Conservation (phyloP, 2,888 invertebrate species). For the Tillus elongatus region DNA sequence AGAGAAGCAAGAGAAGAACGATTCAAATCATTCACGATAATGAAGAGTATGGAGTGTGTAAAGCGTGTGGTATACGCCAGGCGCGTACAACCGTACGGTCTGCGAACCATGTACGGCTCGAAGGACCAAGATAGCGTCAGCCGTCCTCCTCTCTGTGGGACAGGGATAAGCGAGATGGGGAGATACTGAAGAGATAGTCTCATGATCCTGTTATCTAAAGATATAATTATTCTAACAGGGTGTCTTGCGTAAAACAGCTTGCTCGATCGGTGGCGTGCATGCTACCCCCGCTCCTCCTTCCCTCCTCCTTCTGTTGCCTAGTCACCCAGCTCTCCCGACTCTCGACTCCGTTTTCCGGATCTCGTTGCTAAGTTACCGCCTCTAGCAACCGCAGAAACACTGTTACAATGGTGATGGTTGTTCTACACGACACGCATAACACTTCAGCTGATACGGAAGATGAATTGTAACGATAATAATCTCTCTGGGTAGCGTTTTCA, state of each 20-base stretch:
- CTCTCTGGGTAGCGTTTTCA: background rate
- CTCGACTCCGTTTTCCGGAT: constrained; percentile 3
- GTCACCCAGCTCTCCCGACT: constrained; percentile 15
- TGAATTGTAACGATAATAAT: constrained; percentile 30
- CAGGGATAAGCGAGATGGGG: too few species aligned
- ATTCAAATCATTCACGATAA: too few species aligned
- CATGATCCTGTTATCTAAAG: constrained; percentile 44
- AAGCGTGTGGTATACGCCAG: too few species aligned
- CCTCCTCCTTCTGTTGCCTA: constrained; percentile 15
- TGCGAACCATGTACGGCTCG: too few species aligned
- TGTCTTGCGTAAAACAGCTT: constrained; percentile 45
- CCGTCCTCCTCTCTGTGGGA: too few species aligned
- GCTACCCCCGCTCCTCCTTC: too few species aligned
- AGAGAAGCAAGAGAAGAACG: too few species aligned
- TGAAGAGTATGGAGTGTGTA: too few species aligned
- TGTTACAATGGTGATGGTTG: constrained; percentile 44
- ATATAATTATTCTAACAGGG: constrained; percentile 45
- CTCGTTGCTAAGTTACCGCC: constrained; percentile 41
- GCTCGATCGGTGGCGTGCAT: constrained; percentile 37
- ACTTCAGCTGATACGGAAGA: constrained; percentile 35
- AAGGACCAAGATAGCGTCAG: too few species aligned
- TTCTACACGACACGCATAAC: constrained; percentile 43
- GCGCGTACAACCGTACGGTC: too few species aligned
- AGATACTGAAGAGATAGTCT: constrained; percentile 43
- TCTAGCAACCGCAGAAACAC: constrained; percentile 42